phyloP scores from a whole-genome alignment of 2,888 invertebrate species.

The Eupeodes luniger region DNA sequence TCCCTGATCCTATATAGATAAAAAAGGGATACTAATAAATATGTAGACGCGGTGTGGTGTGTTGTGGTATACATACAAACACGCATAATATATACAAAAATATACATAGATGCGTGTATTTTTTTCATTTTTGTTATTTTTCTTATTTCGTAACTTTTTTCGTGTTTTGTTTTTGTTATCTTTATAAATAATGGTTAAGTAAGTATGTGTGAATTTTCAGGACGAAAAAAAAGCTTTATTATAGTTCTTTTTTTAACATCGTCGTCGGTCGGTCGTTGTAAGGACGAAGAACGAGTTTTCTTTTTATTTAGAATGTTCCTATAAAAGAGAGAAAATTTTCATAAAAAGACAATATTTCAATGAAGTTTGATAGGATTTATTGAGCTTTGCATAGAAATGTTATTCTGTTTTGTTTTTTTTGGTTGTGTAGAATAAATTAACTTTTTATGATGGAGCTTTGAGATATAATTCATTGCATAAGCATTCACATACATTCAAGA shows the following conservation, averaged over 20 bases:
- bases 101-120: not conserved
- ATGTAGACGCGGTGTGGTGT: not conserved
- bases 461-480: not conserved
- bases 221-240: constrained; percentile 18
- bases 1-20: constrained; percentile 27
- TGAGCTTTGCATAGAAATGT: constrained; percentile 19
- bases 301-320: not conserved
- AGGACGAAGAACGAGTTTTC: not conserved
- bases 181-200: not conserved
- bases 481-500: not conserved
- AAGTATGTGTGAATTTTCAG: constrained; percentile 8
- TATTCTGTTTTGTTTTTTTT: not conserved
- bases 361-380: constrained; percentile 20
- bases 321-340: constrained; percentile 13
- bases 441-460: not conserved
- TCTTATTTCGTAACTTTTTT: not conserved
- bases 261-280: too few relatives aligned
- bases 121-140: not conserved
- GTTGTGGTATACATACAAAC: not conserved
- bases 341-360: constrained; percentile 10
- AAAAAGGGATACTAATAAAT: constrained; percentile 31
- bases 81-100: not conserved
- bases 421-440: not conserved
- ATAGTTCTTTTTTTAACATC: not conserved
- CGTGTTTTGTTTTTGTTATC: not conserved